These are phyloP conservation scores for Syngnathoides biaculeatus DNA, from an alignment of 2,113 vertebrate genomes.

Conservation along the genomic window DNA sequence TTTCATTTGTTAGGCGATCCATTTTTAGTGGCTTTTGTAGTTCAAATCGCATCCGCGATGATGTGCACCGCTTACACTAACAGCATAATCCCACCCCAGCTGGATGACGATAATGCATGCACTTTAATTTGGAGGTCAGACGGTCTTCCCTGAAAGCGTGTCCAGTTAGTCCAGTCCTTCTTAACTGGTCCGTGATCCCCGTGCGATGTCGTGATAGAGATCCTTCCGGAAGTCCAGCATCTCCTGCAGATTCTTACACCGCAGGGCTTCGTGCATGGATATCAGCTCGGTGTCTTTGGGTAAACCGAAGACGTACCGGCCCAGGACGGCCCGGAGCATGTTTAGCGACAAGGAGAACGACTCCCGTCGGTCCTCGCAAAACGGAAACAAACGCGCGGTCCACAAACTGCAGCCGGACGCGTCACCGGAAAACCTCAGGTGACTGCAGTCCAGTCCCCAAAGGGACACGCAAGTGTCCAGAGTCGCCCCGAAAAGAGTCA, in stretches of 20 bases:
- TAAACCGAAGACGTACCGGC: slow-evolving; percentile 47
- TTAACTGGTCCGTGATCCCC: slow-evolving; percentile 7
- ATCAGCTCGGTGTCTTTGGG: slow-evolving; percentile 59
- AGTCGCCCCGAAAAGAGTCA: slow-evolving; percentile 73
- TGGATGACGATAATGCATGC: no score
- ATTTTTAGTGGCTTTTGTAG: no score
- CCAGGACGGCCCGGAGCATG: slow-evolving; percentile 76
- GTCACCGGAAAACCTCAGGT: slow-evolving; percentile 75
- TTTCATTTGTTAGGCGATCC: no score
- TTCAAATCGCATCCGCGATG: no score
- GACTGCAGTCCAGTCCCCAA: slow-evolving; percentile 74
- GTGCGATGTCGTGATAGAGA: slow-evolving; percentile 75
- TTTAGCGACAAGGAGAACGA: slow-evolving; percentile 74
- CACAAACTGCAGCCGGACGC: slow-evolving; percentile 74
- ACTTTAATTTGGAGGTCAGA: no score
- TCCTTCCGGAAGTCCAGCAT: slow-evolving; percentile 83
- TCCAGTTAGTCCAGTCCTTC: no score
- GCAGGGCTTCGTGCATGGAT: slow-evolving; percentile 84
- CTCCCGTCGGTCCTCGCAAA: slow-evolving; percentile 71
- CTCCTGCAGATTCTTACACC: slow-evolving; percentile 79
- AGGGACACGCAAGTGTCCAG: slow-evolving; percentile 70
- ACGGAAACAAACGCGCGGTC: slow-evolving; percentile 84
- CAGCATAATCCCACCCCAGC: no score
- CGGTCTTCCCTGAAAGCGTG: no score
- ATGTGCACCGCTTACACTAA: no score